A percentile compares a stretch with the other conserved stretches of the same genome.
Evolutionary conservation across 2,113 vertebrate species (phyloP).

Genomic region (Sorex araneus): DNA sequence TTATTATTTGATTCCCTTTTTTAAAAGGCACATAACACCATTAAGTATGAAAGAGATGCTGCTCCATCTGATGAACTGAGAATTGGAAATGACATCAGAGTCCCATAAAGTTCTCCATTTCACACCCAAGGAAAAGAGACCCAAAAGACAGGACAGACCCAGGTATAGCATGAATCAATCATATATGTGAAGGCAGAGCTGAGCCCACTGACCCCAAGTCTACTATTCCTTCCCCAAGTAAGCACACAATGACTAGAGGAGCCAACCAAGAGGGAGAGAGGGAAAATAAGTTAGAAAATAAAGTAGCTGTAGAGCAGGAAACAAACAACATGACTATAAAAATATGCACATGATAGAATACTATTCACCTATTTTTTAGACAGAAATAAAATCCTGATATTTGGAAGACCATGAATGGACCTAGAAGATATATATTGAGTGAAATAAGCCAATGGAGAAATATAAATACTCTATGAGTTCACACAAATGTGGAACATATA

Average conservation of each 20-base stretch:
- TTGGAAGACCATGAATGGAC: no score
- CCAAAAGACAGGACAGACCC: neutral
- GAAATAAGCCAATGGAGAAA: neutral
- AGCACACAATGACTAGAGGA: rapidly evolving
- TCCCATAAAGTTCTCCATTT: neutral
- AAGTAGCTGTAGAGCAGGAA: neutral
- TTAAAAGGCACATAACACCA: neutral
- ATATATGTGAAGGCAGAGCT: rapidly evolving
- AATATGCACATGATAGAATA: neutral
- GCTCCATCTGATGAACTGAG: neutral
- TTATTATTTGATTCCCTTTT: neutral
- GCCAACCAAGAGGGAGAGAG: no score
- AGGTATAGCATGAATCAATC: rapidly evolving
- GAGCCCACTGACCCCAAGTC: neutral
- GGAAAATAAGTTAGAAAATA: neutral
- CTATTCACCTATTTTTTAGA: no score
- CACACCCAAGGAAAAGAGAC: neutral
- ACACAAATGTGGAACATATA: neutral
- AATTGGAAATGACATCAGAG: neutral
- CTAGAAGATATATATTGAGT: no score
- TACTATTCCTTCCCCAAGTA: neutral
- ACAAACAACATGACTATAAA: neutral
- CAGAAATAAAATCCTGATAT: no score
- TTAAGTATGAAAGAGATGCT: neutral
- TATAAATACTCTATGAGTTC: neutral